These are phyloP conservation scores for Pomatorhinus ruficollis DNA, from an alignment of 2,113 vertebrate genomes.

Conservation along the genomic window DNA sequence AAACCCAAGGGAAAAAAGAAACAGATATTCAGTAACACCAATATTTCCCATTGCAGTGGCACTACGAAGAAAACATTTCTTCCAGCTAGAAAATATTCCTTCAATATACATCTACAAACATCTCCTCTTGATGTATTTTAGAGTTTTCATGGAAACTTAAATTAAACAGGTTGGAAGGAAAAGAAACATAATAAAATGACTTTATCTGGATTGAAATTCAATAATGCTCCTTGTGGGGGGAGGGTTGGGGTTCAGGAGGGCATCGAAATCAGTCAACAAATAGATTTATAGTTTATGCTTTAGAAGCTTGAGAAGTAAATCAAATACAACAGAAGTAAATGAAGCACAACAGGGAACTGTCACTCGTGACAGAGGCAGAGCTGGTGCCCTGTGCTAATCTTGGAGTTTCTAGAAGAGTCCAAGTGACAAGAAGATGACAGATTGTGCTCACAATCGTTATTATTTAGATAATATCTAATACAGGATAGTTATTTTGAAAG, in stretches of 20 bases:
- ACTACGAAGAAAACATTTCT: not conserved
- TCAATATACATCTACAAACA: not conserved
- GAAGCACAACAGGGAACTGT: not conserved
- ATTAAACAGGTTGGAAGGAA: not conserved
- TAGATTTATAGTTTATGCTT: not conserved
- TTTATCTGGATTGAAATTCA: not conserved
- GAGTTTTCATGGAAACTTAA: not conserved
- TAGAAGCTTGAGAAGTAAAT: not conserved
- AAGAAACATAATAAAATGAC: not conserved
- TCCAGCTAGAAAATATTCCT: not conserved
- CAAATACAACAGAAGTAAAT: not conserved
- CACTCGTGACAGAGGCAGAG: not conserved
- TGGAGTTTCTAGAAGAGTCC: not conserved
- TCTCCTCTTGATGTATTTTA: not conserved
- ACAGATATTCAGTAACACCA: not conserved
- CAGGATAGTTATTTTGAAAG: not conserved
- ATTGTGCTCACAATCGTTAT: not conserved
- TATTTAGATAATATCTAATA: not conserved
- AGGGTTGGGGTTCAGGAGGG: rapidly evolving
- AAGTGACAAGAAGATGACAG: not conserved
- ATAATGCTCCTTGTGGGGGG: not conserved
- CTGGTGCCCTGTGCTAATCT: not conserved
- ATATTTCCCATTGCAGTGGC: not conserved
- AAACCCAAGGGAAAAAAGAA: not conserved
- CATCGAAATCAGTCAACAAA: not conserved